These are phyloP conservation scores for Agriopis leucophaearia DNA, from an alignment of 2,888 invertebrate species.

Conservation along the genomic window DNA sequence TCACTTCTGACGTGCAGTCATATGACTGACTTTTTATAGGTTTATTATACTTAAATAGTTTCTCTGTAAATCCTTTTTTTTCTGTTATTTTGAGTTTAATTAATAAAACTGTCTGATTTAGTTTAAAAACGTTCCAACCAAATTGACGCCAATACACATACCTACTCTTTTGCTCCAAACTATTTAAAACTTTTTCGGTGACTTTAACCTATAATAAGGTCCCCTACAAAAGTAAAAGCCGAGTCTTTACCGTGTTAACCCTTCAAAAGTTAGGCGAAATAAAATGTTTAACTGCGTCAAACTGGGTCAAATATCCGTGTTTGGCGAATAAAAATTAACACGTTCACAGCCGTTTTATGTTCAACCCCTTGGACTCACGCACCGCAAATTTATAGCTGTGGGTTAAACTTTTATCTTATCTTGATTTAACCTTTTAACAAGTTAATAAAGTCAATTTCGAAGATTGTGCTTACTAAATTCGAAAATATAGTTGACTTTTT, in stretches of 20 bases:
- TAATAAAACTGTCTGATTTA: neutral
- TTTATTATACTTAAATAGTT: no score
- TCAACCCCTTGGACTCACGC: neutral
- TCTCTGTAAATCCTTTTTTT: no score
- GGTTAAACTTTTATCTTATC: neutral
- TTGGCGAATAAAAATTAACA: slow-evolving; percentile 34
- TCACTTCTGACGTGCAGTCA: no score
- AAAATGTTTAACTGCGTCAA: slow-evolving; percentile 36
- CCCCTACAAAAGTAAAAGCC: neutral
- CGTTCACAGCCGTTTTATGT: neutral
- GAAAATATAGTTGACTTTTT: neutral
- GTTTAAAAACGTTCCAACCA: neutral
- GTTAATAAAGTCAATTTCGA: neutral
- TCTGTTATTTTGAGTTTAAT: no score
- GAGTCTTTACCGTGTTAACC: slow-evolving; percentile 10
- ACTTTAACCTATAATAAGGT: slow-evolving; percentile 3
- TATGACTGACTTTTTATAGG: no score
- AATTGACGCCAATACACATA: neutral
- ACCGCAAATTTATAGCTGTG: neutral
- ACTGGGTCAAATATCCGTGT: slow-evolving; percentile 32
- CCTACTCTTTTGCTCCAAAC: neutral
- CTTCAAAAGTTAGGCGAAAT: slow-evolving; percentile 29
- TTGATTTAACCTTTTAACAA: slow-evolving; percentile 1
- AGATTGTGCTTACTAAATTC: neutral
- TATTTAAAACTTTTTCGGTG: neutral